phyloP scores from a whole-genome alignment of 2,888 invertebrate species.

The Blomia tropicalis region DNA sequence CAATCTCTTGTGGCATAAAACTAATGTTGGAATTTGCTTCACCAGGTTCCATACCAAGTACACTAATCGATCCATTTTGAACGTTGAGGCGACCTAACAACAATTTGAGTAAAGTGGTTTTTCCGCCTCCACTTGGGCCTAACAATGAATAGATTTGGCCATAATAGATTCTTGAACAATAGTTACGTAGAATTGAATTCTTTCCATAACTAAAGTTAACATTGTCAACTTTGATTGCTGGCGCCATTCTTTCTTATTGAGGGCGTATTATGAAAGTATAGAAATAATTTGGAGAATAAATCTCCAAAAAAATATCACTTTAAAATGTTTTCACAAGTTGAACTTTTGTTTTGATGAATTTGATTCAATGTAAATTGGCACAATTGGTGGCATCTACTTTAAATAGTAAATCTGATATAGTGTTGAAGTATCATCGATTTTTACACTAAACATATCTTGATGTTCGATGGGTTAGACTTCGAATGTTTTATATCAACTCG shows the following conservation, averaged over 20 bases:
- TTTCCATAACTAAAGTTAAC: conserved; percentile 18
- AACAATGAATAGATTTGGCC: conserved; percentile 31
- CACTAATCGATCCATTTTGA: conserved; percentile 3
- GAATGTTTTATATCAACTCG: too few species aligned
- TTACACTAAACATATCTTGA: too few species aligned
- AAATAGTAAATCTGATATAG: too few species aligned
- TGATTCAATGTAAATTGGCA: too few species aligned
- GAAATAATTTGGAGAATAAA: too few species aligned
- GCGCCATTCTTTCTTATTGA: not conserved
- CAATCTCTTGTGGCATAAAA: conserved; percentile 22
- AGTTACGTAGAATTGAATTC: conserved; percentile 12
- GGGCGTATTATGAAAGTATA: not conserved
- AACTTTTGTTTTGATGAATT: too few species aligned
- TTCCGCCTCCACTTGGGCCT: conserved; percentile 23
- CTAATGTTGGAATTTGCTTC: conserved; percentile 13
- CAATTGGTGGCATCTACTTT: too few species aligned
- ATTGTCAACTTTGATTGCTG: not conserved
- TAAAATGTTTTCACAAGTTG: too few species aligned
- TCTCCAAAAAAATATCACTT: too few species aligned
- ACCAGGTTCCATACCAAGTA: conserved; percentile 15
- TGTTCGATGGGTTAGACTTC: too few species aligned
- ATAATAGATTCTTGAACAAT: conserved; percentile 4
- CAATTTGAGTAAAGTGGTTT: conserved; percentile 18
- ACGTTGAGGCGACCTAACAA: conserved; percentile 14
- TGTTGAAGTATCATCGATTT: too few species aligned